These are phyloP conservation scores for Margaritifera margaritifera DNA, from an alignment of 2,888 invertebrate genomes.

Conservation along the genomic window DNA sequence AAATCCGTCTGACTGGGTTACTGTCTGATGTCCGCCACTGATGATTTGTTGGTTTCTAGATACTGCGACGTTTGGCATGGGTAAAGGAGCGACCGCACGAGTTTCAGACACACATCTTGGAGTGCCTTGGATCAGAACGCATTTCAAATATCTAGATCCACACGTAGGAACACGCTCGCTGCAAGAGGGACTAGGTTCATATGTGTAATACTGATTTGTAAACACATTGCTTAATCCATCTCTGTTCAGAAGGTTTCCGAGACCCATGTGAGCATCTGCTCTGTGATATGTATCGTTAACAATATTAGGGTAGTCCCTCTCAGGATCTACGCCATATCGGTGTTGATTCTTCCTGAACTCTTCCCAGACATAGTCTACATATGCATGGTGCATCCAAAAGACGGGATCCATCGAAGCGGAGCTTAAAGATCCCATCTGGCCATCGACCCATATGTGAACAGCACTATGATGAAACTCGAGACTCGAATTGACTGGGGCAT, in stretches of 20 bases:
- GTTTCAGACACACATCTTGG: slow-evolving; percentile 35
- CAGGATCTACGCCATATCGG: slow-evolving; percentile 37
- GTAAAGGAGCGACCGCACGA: slow-evolving; percentile 9
- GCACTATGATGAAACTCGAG: slow-evolving; percentile 62
- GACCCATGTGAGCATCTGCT: slow-evolving; percentile 44
- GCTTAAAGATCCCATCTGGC: slow-evolving; percentile 54
- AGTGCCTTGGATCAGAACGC: slow-evolving; percentile 17
- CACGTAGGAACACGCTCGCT: slow-evolving; percentile 33
- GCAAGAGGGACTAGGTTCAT: slow-evolving; percentile 41
- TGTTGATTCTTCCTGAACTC: slow-evolving; percentile 48
- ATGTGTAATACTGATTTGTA: slow-evolving; percentile 37
- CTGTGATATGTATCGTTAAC: slow-evolving; percentile 44
- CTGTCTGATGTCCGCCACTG: too few species aligned
- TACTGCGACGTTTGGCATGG: not conserved
- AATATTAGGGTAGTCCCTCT: slow-evolving; percentile 43
- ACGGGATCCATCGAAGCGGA: slow-evolving; percentile 59
- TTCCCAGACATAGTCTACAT: slow-evolving; percentile 62
- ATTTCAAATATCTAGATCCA: slow-evolving; percentile 49
- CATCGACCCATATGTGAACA: slow-evolving; percentile 59
- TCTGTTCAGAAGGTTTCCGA: slow-evolving; percentile 53
- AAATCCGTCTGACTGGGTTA: too few species aligned
- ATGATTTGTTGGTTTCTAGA: too few species aligned
- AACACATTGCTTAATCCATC: slow-evolving; percentile 55
- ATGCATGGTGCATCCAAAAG: slow-evolving; percentile 60
- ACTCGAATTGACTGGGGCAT: slow-evolving; percentile 45